Conservation (phyloP, 2,797 vertebrate genomes). For the Schizopygopsis malacanthus region DNA sequence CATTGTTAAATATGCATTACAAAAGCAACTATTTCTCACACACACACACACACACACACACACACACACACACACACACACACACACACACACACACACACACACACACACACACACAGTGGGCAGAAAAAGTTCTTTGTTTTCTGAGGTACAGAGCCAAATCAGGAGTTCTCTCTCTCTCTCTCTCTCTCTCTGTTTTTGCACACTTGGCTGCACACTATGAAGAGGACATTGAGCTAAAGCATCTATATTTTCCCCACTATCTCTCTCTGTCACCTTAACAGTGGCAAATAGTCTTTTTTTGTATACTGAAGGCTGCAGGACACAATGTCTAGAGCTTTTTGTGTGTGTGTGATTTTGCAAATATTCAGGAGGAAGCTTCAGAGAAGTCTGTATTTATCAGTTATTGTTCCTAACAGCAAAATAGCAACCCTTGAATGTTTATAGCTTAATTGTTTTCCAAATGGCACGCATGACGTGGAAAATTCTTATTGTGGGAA, state of each 20-base stretch:
- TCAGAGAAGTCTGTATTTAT: background rate
- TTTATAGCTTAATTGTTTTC: slow-evolving; percentile 5
- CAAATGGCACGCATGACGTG: background rate
- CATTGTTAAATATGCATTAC: slow-evolving; percentile 26
- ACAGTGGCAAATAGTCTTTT: slow-evolving; percentile 45
- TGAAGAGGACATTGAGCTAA: slow-evolving; percentile 58
- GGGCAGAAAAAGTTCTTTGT: slow-evolving; percentile 58
- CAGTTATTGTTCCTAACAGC: background rate
- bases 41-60: background rate
- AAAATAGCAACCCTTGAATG: background rate
- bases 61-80: background rate
- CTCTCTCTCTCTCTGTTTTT: slow-evolving; percentile 46
- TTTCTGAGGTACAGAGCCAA: slow-evolving; percentile 58
- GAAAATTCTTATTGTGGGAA: background rate
- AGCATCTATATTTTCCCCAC: slow-evolving; percentile 39
- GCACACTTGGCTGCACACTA: slow-evolving; percentile 58
- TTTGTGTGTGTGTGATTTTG: slow-evolving; percentile 42
- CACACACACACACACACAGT: slow-evolving; percentile 48
- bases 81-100: background rate
- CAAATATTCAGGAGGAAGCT: background rate
- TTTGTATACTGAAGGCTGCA: slow-evolving; percentile 37
- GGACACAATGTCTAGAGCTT: slow-evolving; percentile 14
- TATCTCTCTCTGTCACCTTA: slow-evolving; percentile 43
- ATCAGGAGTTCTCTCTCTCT: slow-evolving; percentile 37
- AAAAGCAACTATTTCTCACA: slow-evolving; percentile 1